Evolutionary conservation across 2,797 vertebrate genomes (phyloP).

Genomic region (Danio kyathit): DNA sequence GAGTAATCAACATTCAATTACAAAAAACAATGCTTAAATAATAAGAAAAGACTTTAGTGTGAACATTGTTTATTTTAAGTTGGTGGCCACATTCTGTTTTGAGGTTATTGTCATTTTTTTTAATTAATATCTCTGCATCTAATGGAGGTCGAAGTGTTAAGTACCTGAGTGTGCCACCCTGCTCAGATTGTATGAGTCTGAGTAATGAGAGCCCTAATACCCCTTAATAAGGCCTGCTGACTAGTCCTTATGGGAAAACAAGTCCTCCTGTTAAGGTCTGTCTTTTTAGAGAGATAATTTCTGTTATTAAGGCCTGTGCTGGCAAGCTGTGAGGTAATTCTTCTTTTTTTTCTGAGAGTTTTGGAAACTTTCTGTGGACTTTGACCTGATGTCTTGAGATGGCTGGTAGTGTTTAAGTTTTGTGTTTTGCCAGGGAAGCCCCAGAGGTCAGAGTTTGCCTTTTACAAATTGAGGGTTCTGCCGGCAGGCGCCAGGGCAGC

Average conservation of each 20-base stretch:
- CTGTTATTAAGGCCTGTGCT: conserved; percentile 76
- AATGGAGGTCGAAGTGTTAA: conserved; percentile 78
- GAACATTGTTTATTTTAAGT: no score
- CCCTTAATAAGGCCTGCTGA: conserved; percentile 35
- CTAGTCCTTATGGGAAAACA: conserved; percentile 64
- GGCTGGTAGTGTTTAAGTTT: conserved; percentile 83
- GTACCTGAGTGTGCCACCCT: conserved; percentile 67
- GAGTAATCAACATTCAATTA: neutral
- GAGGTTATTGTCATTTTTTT: conserved; percentile 64
- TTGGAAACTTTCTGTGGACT: conserved; percentile 65
- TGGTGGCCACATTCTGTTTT: no score
- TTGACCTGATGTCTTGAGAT: conserved; percentile 67
- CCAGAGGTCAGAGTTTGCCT: conserved; percentile 79
- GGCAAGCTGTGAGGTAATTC: conserved; percentile 67
- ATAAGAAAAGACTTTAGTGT: no score
- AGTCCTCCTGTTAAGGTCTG: conserved; percentile 78
- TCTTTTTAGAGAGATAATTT: conserved; percentile 74
- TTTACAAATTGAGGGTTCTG: conserved; percentile 86
- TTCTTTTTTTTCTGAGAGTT: conserved; percentile 75
- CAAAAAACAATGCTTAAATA: neutral
- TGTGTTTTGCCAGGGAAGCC: conserved; percentile 83
- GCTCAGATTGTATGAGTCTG: conserved; percentile 73
- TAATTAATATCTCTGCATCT: conserved; percentile 77
- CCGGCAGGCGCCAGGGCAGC: conserved; percentile 86
- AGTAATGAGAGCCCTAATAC: conserved; percentile 70